These are phyloP conservation scores for Bufotes viridis DNA, from an alignment of 2,797 vertebrate genomes.

Conservation along the genomic window DNA sequence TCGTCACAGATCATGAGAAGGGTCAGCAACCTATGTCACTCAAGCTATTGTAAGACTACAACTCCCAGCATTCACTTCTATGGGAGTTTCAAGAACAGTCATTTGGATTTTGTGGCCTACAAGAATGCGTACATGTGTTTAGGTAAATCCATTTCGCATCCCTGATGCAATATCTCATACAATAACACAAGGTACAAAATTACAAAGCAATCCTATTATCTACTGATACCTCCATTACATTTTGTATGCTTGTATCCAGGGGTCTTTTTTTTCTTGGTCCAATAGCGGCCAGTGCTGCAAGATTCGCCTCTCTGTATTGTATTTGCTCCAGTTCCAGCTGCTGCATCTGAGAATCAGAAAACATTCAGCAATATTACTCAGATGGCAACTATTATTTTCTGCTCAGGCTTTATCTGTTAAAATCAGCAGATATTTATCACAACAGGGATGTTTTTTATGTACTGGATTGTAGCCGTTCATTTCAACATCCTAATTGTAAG, in stretches of 20 bases:
- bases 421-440: neutral
- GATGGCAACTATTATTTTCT: neutral
- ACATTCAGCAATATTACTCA: neutral
- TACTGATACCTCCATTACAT: conserved; percentile 77
- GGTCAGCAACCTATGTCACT: too few relatives aligned
- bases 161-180: too few relatives aligned
- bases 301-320: conserved; percentile 89
- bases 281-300: conserved; percentile 91
- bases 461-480: neutral
- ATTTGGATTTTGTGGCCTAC: too few relatives aligned
- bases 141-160: too few relatives aligned
- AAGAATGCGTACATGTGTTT: too few relatives aligned
- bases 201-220: neutral
- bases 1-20: too few relatives aligned
- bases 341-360: conserved; percentile 79
- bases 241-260: conserved; percentile 72
- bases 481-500: neutral
- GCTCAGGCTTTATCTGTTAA: neutral
- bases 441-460: neutral
- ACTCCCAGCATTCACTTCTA: too few relatives aligned
- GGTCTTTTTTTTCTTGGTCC: conserved; percentile 90
- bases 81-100: too few relatives aligned
- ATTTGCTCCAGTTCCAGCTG: conserved; percentile 88
- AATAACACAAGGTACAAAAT: too few relatives aligned
- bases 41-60: too few relatives aligned